Evolutionary conservation across 2,113 vertebrate genomes (phyloP), one percentile per base, ranked within the genome.

Genomic region (Pipa parva): DNA sequence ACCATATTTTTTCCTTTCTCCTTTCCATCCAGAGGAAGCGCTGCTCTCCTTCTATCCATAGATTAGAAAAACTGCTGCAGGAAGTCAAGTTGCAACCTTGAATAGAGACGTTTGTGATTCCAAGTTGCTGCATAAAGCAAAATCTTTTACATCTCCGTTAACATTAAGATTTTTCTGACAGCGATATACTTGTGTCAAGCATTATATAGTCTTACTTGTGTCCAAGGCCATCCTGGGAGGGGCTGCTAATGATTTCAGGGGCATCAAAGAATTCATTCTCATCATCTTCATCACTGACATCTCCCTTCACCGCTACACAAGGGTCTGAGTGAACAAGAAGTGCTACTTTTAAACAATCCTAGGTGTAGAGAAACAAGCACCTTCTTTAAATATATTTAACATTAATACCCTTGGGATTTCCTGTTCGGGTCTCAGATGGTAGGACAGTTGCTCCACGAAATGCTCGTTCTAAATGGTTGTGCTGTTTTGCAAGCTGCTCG

Each of bases 181-280:
- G 22, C 17, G 4, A 12, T 0, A 12, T 2, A 1, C 27, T 7
- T 49, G 54, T 61, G 31, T 1, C 0, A 71, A 85, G n/a, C 10
- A 31, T 31, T 6, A 31, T 31, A n/a, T n/a, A 42, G 3, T 42
- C 87, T 83, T 77, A 97, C 96, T 91, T 97, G 85, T 97, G 97
- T 51, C 97, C 94, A 76, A 93, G 84, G 69, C 84, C 88, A 5
- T 94, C 95, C 26, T 68, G 65, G 45, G 65, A 60, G 0, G 93
- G 94, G 72, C 92, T 76, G 5, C 92, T 90, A 73, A 98, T 95
- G 74, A 95, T 97, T 75, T 93, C 94, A 0, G 92, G 91, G 4
- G 92, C 92, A 0, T 99, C 96, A 3, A 97, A 98, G 77, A 99
- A 98, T 76, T 97, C 95, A 0, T 93, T 97, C 75, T 98, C 95